These are phyloP conservation scores for Lethenteron reissneri DNA, from an alignment of 2,113 vertebrate genomes.

Conservation along the genomic window DNA sequence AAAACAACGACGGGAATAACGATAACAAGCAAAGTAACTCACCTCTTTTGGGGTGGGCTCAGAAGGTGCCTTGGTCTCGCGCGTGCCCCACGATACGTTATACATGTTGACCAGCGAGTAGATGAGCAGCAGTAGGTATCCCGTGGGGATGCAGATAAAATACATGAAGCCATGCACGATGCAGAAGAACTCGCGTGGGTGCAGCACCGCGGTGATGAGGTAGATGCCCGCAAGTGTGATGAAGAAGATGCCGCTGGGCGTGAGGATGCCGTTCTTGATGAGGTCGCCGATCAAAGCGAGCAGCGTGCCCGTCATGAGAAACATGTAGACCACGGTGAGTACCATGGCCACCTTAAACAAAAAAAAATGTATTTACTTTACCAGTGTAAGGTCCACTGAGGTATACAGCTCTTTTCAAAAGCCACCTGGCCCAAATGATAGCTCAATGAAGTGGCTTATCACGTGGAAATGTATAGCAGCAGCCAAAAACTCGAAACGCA, in stretches of 20 bases:
- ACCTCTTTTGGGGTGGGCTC: too few relatives aligned
- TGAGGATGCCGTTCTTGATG: constrained; percentile 29
- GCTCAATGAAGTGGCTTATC: background rate
- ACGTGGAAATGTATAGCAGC: too few relatives aligned
- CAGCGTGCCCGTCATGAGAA: background rate
- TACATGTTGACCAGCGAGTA: constrained; percentile 45
- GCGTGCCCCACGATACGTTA: constrained; percentile 37
- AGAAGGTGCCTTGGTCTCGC: constrained; percentile 20
- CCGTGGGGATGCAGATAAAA: constrained; percentile 42
- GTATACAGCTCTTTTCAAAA: background rate
- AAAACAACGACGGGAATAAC: too few relatives aligned
- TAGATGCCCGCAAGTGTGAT: constrained; percentile 31
- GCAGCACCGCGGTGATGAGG: constrained; percentile 28
- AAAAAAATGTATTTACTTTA: background rate
- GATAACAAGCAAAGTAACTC: too few relatives aligned
- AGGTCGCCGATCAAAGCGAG: constrained; percentile 22
- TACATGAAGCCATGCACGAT: constrained; percentile 41
- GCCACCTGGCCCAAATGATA: background rate
- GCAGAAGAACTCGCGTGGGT: constrained; percentile 29
- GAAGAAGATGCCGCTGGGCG: constrained; percentile 35
- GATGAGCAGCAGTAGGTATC: constrained; percentile 38
- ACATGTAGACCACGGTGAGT: background rate
- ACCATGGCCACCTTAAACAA: background rate
- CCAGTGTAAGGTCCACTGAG: background rate
- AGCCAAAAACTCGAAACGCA: too few relatives aligned